Base-by-base conservation (phyloP, 2,797 vertebrate species). In the Xiphorhynchus erythropygius region DNA sequence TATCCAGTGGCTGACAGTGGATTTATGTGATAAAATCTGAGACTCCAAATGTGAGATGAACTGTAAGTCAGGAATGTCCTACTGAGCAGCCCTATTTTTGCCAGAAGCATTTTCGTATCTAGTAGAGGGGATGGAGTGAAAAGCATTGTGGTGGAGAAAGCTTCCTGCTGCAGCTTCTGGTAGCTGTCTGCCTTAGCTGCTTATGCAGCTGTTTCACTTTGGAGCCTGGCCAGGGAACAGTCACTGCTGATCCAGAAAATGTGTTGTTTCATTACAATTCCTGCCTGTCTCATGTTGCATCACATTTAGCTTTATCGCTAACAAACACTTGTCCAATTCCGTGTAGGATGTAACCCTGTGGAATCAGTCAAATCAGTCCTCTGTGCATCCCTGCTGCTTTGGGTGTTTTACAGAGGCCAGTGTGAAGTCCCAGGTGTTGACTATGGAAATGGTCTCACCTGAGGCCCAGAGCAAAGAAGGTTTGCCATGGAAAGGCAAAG, bases 201-300 rank as follows among this genome's bases (percentile, higher is more conserved):
- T 93, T 87, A 73, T 80, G 93, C 96, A 97, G 96, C 96, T 97
- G 95, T 92, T 95, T 68, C 63, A 95, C 52, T 63, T 86, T 97
- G 95, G 94, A 95, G 71, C 65, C 44, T 62, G 81, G 94, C 96
- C 93, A 96, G 86, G 62, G 71, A 93, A 37, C 14, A 19, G 64
- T 83, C 10, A 15, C 22, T 53, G 69, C 92, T 94, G 87, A 95
- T 94, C 88, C 84, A 90, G 79, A 87, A 89, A 93, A 93, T 70
- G 76, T 46, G 46, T 56, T 86, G 79, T 93, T 97, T 90, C 88
- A 68, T 92, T 86, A 42, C 50, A 44, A 81, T 88, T 89, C 1
- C 1, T 79, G 86, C 73, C 67, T 92, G 33, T 88, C 75, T 84
- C 3, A 0, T 82, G 39, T 80, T 91, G 74, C 87, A 81, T 92